Conservation (phyloP, 2,888 invertebrate genomes). For the Agapostemon virescens region DNA sequence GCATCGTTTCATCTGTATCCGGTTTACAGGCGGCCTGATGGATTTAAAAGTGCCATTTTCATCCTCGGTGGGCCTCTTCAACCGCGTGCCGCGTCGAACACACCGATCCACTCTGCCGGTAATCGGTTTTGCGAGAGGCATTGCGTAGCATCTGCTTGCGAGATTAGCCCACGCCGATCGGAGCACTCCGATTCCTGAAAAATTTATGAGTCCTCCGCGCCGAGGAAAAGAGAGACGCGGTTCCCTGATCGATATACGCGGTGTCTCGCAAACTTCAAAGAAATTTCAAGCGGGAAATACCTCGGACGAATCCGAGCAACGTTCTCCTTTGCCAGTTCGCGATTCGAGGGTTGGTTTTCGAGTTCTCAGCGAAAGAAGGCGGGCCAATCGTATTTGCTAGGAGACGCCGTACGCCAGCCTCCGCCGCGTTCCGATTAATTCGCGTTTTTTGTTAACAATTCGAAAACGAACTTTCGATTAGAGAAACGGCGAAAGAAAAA, state of each 20-base stretch:
- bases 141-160: slow-evolving; percentile 71
- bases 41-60: slow-evolving; percentile 68
- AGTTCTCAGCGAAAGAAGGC: too few species aligned
- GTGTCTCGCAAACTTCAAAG: too few species aligned
- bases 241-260: slow-evolving; percentile 15
- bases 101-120: slow-evolving; percentile 56
- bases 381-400: too few species aligned
- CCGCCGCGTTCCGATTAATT: too few species aligned
- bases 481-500: too few species aligned
- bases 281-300: too few species aligned
- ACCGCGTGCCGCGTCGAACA: slow-evolving; percentile 50
- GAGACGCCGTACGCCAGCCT: too few species aligned
- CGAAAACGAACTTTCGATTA: too few species aligned
- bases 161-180: slow-evolving; percentile 68
- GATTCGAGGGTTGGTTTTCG: too few species aligned
- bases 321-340: too few species aligned
- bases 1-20: slow-evolving; percentile 62
- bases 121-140: slow-evolving; percentile 67
- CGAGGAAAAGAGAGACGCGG: slow-evolving; percentile 42
- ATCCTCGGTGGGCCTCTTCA: slow-evolving; percentile 64
- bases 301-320: too few species aligned
- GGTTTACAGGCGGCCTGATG: slow-evolving; percentile 63
- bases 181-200: slow-evolving; percentile 65
- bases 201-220: slow-evolving; percentile 60
- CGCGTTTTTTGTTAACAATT: too few species aligned